These are phyloP conservation scores for Melipona quadrifasciata DNA, from an alignment of 1,140 invertebrate genomes.

Conservation along the genomic window DNA sequence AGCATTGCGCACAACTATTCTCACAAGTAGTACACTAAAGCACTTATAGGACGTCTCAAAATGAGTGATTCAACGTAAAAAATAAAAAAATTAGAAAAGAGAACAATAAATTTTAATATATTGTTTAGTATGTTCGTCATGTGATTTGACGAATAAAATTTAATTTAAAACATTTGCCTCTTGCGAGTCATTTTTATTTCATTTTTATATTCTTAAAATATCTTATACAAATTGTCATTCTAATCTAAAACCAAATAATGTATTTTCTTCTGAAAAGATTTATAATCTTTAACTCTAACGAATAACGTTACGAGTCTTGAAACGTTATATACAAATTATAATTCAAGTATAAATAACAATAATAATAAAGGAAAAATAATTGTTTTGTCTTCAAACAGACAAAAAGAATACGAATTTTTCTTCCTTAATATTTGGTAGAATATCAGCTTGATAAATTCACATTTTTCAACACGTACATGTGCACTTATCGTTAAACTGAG, in stretches of 20 bases:
- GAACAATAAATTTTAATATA: neutral
- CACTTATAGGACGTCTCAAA: neutral
- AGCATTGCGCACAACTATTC: neutral
- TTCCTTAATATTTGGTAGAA: neutral
- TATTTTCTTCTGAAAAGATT: no score
- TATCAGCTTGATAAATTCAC: neutral
- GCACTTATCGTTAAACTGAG: neutral
- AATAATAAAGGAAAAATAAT: neutral
- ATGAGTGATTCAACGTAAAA: neutral
- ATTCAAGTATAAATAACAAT: neutral
- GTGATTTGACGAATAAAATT: neutral
- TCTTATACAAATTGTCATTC: no score
- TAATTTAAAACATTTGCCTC: neutral
- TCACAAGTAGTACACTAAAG: constrained; percentile 2
- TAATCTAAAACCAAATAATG: neutral
- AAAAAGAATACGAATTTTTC: neutral
- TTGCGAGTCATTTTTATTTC: neutral
- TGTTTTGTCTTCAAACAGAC: neutral
- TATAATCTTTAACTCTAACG: no score
- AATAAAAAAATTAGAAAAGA: neutral
- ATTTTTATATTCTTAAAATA: no score
- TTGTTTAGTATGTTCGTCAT: neutral
- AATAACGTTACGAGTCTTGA: neutral
- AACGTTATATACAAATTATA: neutral
- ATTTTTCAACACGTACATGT: neutral